Percentiles rank a stretch among this genome's conserved stretches.
Conservation (phyloP, 2,113 vertebrate genomes). For the Podarcis muralis region DNA sequence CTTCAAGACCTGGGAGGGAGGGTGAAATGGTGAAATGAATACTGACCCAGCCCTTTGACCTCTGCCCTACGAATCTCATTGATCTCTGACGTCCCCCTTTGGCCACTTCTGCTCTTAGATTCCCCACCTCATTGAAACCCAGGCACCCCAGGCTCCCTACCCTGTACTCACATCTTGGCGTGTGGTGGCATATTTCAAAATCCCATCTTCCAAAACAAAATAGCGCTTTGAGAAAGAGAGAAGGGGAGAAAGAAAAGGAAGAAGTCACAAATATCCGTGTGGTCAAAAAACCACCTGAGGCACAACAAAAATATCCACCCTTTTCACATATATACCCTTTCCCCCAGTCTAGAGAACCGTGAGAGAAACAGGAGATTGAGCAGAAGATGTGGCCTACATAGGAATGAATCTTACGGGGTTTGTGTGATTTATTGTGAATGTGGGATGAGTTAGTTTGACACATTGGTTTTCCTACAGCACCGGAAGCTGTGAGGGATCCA, state of each 20-base stretch:
- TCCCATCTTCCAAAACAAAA: constrained; percentile 88
- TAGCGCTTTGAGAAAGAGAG: constrained; percentile 78
- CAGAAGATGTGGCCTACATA: too few relatives aligned
- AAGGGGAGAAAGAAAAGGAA: neutral
- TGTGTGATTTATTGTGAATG: too few relatives aligned
- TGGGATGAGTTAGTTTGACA: too few relatives aligned
- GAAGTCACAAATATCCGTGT: neutral
- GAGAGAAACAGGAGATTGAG: too few relatives aligned
- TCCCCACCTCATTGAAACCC: neutral
- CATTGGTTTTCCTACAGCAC: neutral
- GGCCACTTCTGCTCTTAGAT: neutral
- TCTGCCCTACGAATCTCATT: fast-evolving
- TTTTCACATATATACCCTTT: too few relatives aligned
- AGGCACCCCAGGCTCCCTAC: neutral
- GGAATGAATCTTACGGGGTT: too few relatives aligned
- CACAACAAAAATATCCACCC: too few relatives aligned
- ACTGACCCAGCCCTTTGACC: neutral
- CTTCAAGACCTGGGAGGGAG: constrained; percentile 78
- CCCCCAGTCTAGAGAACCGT: too few relatives aligned
- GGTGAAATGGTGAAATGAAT: fast-evolving
- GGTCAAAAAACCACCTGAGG: too few relatives aligned
- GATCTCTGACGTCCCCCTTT: too few relatives aligned
- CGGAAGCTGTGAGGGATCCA: neutral
- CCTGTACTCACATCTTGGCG: constrained; percentile 87
- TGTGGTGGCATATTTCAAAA: constrained; percentile 86